Evolutionary conservation across 2,888 invertebrate genomes (phyloP).

Genomic region (Drosophila eohydei): DNA sequence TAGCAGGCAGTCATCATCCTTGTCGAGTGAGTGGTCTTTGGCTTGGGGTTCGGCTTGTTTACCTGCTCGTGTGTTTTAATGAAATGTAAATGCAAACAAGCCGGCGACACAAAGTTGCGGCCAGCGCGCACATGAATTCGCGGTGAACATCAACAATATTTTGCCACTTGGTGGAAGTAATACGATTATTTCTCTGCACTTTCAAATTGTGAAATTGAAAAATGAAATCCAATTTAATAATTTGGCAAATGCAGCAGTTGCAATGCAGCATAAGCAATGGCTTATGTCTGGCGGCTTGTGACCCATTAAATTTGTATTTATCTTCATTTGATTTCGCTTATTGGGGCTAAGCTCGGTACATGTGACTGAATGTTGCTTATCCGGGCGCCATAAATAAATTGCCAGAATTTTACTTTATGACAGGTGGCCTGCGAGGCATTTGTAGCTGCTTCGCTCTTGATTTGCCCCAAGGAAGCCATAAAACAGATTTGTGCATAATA

Average conservation of each 20-base stretch:
- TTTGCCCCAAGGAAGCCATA: conserved; percentile 37
- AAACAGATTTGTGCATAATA: conserved; percentile 74
- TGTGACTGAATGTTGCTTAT: not conserved
- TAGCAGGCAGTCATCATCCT: conserved; percentile 43
- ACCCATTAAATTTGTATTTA: conserved; percentile 62
- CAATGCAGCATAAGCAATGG: not conserved
- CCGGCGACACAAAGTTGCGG: conserved; percentile 23
- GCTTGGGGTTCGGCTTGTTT: conserved; percentile 50
- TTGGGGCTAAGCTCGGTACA: conserved; percentile 18
- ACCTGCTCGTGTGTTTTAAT: conserved; percentile 70
- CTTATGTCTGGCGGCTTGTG: conserved; percentile 14
- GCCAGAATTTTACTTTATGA: conserved; percentile 54
- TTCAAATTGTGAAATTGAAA: conserved; percentile 42
- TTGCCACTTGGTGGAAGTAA: conserved; percentile 61
- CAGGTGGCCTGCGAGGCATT: conserved; percentile 47
- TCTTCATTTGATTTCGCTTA: conserved; percentile 62
- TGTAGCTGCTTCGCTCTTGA: conserved; percentile 27
- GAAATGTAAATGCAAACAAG: conserved; percentile 77
- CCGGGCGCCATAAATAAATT: conserved; percentile 61
- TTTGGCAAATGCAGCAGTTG: conserved; percentile 17
- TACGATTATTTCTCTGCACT: conserved; percentile 46
- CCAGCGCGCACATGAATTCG: conserved; percentile 16
- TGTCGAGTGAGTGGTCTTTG: conserved; percentile 29
- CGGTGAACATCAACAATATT: conserved; percentile 1
- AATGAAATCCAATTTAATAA: conserved; percentile 61